Conservation (phyloP, 1,140 invertebrate genomes). For the Venustaconcha ellipsiformis region DNA sequence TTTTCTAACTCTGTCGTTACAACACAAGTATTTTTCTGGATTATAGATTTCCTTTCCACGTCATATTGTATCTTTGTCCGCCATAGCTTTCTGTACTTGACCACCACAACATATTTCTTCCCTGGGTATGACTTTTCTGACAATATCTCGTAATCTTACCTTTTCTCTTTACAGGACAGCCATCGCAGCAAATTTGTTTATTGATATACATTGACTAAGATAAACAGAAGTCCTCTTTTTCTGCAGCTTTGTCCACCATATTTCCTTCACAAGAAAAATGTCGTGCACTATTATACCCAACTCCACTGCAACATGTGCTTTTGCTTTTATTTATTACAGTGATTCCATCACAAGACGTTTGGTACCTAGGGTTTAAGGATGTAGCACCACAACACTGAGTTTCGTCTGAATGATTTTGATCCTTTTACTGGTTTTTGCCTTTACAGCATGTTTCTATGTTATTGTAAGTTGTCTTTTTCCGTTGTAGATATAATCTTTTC, state of each 20-base stretch:
- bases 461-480: constrained; percentile 14
- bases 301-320: constrained; percentile 8
- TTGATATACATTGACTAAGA: constrained; percentile 3
- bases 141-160: neutral
- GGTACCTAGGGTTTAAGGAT: neutral
- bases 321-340: neutral
- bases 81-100: neutral
- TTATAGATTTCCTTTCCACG: constrained; percentile 18
- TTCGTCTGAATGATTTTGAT: too few species aligned
- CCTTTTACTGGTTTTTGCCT: neutral
- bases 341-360: constrained; percentile 10
- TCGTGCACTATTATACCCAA: constrained; percentile 4
- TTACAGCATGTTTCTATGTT: constrained; percentile 13
- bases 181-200: constrained; percentile 12
- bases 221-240: too few species aligned
- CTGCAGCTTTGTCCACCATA: neutral
- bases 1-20: constrained; percentile 4
- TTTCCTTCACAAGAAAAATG: constrained; percentile 18
- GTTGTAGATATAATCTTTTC: constrained; percentile 5
- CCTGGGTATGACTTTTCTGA: neutral
- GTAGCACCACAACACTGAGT: constrained; percentile 11
- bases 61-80: constrained; percentile 7
- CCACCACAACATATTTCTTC: constrained; percentile 12
- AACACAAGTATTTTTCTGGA: constrained; percentile 5
- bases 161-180: neutral